A percentile compares a stretch with the other conserved stretches of the same genome.
Conservation (phyloP, 2,113 vertebrate genomes). For the Sebastes schlegelii region DNA sequence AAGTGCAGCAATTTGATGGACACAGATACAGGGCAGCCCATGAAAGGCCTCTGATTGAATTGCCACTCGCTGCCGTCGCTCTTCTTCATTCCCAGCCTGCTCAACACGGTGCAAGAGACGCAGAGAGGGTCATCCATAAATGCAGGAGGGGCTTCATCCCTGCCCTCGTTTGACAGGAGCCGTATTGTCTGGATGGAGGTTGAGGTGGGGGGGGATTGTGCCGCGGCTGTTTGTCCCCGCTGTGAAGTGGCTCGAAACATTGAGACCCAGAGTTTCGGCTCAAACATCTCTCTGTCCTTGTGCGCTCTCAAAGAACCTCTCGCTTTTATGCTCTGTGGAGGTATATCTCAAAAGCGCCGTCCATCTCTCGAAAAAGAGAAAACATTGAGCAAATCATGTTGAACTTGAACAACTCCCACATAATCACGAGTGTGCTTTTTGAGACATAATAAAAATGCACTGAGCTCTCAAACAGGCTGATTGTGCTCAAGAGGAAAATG, state of each 20-base stretch:
- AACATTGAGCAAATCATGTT: constrained; percentile 52
- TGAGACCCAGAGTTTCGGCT: constrained; percentile 32
- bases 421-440: constrained; percentile 72
- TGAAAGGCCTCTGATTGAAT: constrained; percentile 55
- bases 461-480: constrained; percentile 56
- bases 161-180: constrained; percentile 50
- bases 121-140: constrained; percentile 57
- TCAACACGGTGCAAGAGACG: constrained; percentile 20
- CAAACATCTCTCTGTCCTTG: constrained; percentile 47
- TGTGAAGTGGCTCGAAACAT: constrained; percentile 49
- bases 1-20: constrained; percentile 55
- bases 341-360: constrained; percentile 57
- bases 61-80: constrained; percentile 41
- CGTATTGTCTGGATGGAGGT: constrained; percentile 41
- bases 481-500: constrained; percentile 66
- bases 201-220: background rate
- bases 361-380: constrained; percentile 51
- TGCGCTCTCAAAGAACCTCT: constrained; percentile 32
- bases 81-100: constrained; percentile 50
- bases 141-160: constrained; percentile 34
- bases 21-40: constrained; percentile 36
- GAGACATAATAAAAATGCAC: constrained; percentile 72
- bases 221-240: constrained; percentile 24
- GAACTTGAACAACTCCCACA: constrained; percentile 69
- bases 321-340: constrained; percentile 31